Base-by-base conservation (phyloP, 2,888 invertebrate species). In the Dynastes grantii region DNA sequence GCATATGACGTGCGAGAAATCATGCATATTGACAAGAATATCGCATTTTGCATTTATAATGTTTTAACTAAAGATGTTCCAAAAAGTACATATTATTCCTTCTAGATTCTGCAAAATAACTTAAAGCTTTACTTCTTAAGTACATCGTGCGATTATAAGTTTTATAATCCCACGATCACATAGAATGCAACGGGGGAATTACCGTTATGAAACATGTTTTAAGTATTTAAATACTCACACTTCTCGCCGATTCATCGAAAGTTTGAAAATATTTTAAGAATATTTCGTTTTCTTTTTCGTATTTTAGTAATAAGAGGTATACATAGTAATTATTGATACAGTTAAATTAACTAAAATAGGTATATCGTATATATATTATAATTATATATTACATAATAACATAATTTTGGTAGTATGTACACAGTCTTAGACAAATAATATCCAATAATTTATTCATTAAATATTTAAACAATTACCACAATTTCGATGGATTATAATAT, bases 371-470 rank as follows among this genome's bases (percentile, higher is more conserved):
- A 75, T 63, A 75, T 75, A 61, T 61, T 75, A 70, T 49, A 58
- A 13, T 51, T 40, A 64, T 78, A 78, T 78, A 73, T 78, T 78
- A 78, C 73, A 78, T 70, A 70, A 76, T 68, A 80, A 58, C 8
- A 58, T 58, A 58, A 58, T 70, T 78, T 81, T 78, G 78, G 79
- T 79, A 79, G 51, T 79, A 81, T 79, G 67, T 81, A 81, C 73
- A 75, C 80, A 81, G 77, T 79, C 80, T 79, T 81, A 71, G 70
- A 75, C 71, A 71, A 71, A 73, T 76, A 78, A 55, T 73, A 79
- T 75, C 76, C 68, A 76, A 65, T 79, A 68, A 55, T 77, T 77
- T 79, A 63, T 77, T 78, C 55, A 63, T 58, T 61, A 70, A 78
- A 80, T 78, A 73, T 76, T 71, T 70, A 77, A 70, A 77, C 58